Percentiles rank a stretch among this genome's conserved stretches.
Evolutionary conservation across 2,113 vertebrate species (phyloP).

Genomic region (Chiloscyllium plagiosum): DNA sequence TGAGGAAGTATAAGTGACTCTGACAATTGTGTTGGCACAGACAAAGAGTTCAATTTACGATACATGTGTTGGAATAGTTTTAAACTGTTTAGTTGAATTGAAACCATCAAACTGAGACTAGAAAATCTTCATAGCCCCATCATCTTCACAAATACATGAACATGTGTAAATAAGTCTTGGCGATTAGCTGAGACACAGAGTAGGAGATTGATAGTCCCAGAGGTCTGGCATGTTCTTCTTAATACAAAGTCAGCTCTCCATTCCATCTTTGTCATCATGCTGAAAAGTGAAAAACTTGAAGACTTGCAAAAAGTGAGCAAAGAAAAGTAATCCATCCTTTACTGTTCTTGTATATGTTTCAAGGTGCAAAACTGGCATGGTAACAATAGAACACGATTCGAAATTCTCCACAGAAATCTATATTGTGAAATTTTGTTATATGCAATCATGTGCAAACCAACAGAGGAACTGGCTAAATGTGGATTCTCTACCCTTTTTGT

Average conservation of each 20-base stretch:
- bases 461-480: neutral
- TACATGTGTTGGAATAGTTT: no score
- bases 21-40: neutral
- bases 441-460: neutral
- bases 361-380: neutral
- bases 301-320: neutral
- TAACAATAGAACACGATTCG: neutral
- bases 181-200: neutral
- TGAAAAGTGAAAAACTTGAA: neutral
- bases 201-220: neutral
- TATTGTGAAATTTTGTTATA: neutral
- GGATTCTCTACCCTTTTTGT: neutral
- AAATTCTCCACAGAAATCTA: neutral
- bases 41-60: neutral
- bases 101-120: neutral
- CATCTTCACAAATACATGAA: neutral
- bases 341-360: neutral
- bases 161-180: neutral
- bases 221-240: neutral
- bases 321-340: neutral
- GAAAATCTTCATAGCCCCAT: neutral
- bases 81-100: neutral
- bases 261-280: neutral
- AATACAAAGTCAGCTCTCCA: neutral
- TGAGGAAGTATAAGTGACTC: neutral